Evolutionary conservation across 1,140 invertebrate genomes (phyloP), one percentile per base, ranked within the genome.

Genomic region (Drosophila simulans): DNA sequence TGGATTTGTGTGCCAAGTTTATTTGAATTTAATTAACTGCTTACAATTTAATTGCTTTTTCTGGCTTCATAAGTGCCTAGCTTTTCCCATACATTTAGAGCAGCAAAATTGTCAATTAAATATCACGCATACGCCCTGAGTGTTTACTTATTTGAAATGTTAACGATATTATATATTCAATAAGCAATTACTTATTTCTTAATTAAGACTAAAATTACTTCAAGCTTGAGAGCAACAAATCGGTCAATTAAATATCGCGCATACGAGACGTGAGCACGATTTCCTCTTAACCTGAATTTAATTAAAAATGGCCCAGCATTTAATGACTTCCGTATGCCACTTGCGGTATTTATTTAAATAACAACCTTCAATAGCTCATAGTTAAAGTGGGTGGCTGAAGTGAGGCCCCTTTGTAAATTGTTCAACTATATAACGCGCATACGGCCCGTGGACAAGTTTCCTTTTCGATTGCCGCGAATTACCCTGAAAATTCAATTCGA

Each of bases 401-500:
- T 22, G 20, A 40, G 46, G 45, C 43, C 45, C 20, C 31, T 20
- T 11, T 65, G 46, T 39, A 68, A 65, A 68, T 65, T 68, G 64
- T 60, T 65, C 60, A 76, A 76, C 71, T 57, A 42, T 57, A 65
- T 54, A 76, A 54, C 48, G 62, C 66, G 58, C 39, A 74, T 57
- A 76, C 54, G 53, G 62, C 53, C 48, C 62, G 53, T 68, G 64
- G 64, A 65, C 64, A 68, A 59, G 64, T 51, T 51, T 42, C 25
- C 25, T 39, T 45, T 64, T 64, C 54, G 62, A 48, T 49, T 53
- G 39, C 64, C 46, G n/a, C 62, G 65, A 79, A 70, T 88, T 88
- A 83, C 70, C 62, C 66, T 83, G 71, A 70, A 88, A 88, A 88
- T 88, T 88, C 77, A 88, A 88, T 83, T 88, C 65, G 62, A 80